These are phyloP conservation scores for Petrolisthes manimaculis DNA, from an alignment of 2,888 invertebrate species.

Conservation along the genomic window DNA sequence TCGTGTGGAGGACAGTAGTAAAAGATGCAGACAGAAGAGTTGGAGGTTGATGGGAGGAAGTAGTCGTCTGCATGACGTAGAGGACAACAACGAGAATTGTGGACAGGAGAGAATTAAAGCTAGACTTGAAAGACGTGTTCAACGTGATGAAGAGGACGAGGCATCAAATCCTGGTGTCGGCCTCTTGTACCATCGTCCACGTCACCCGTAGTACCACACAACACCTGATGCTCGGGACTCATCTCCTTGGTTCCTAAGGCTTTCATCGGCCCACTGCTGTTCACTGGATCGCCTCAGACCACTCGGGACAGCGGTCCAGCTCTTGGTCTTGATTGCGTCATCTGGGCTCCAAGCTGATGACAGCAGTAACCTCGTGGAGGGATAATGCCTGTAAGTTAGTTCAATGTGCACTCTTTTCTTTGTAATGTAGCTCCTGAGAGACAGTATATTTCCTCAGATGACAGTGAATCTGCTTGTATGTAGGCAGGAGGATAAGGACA, in stretches of 20 bases:
- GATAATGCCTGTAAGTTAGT: conserved; percentile 60
- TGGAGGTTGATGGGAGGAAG: too few relatives aligned
- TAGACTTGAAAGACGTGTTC: too few relatives aligned
- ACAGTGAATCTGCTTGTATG: conserved; percentile 50
- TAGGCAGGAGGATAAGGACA: conserved; percentile 50
- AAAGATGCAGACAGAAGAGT: background rate
- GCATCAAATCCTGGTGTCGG: too few relatives aligned
- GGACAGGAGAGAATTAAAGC: too few relatives aligned
- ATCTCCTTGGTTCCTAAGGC: conserved; percentile 29
- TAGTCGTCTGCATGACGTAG: too few relatives aligned
- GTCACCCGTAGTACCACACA: background rate
- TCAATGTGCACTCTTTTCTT: conserved; percentile 62
- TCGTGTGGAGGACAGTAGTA: background rate
- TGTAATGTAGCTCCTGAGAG: conserved; percentile 47
- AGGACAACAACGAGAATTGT: too few relatives aligned
- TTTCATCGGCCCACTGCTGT: conserved; percentile 26
- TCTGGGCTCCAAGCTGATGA: conserved; percentile 41
- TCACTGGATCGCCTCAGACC: conserved; percentile 42
- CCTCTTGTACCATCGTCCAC: conserved; percentile 21
- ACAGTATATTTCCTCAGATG: conserved; percentile 41
- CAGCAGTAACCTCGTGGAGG: conserved; percentile 50
- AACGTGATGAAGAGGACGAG: too few relatives aligned
- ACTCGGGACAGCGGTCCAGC: conserved; percentile 37
- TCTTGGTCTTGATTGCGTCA: conserved; percentile 39
- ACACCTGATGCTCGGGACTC: background rate